Evolutionary conservation across 2,888 invertebrate genomes (phyloP).

Genomic region (Noctua janthe): DNA sequence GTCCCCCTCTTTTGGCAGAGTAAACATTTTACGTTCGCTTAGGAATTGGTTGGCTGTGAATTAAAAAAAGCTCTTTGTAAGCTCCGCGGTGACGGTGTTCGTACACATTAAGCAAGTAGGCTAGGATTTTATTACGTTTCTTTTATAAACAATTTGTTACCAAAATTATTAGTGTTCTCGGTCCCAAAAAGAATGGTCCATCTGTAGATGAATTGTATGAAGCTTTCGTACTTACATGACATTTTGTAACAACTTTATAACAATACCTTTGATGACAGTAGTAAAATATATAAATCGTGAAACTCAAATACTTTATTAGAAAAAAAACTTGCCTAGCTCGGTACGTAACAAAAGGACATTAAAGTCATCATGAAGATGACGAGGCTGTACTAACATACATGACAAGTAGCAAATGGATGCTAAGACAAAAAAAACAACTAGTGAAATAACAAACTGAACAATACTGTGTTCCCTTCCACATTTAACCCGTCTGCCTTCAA

Average conservation of each 20-base stretch:
- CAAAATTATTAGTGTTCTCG: background rate
- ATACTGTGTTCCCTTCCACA: no score
- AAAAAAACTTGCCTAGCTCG: background rate
- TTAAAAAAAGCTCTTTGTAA: conserved; percentile 78
- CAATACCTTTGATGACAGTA: background rate
- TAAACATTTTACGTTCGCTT: conserved; percentile 88
- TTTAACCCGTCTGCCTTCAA: no score
- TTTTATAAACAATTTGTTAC: background rate
- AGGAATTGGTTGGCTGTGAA: conserved; percentile 79
- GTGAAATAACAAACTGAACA: background rate
- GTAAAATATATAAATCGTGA: background rate
- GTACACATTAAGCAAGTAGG: conserved; percentile 66
- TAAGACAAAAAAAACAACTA: background rate
- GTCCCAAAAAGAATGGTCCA: background rate
- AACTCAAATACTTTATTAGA: background rate
- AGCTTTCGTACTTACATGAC: background rate
- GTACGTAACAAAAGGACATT: background rate
- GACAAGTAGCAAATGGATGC: background rate
- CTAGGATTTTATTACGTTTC: conserved; percentile 24
- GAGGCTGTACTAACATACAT: background rate
- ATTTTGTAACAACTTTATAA: background rate
- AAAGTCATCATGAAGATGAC: background rate
- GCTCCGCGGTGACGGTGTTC: conserved; percentile 59
- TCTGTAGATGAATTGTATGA: background rate
- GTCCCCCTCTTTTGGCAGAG: conserved; percentile 82